Base-by-base conservation (phyloP, 2,888 invertebrate species). In the Sphecodes monilicornis region DNA sequence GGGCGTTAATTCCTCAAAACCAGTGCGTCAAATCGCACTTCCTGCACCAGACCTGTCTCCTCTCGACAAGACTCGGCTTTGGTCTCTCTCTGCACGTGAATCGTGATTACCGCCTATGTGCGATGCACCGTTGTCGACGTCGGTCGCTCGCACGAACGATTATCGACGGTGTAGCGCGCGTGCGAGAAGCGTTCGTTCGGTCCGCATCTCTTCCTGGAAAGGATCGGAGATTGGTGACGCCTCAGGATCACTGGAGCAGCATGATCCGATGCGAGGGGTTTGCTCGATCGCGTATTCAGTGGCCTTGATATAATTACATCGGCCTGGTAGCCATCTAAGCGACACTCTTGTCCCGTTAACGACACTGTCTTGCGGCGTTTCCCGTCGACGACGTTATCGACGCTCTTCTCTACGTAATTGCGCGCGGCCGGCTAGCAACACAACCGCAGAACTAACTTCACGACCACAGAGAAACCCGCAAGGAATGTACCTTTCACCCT, bases 231-330 rank as follows among this genome's bases (percentile, higher is more conserved):
- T 93, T 93, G 93, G 89, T 89, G 90, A 89, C 89, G 88, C 87
- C 91, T 93, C 92, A 91, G 88, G 92, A 93, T 91, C 92, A 93
- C 83, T 91, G 90, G 91, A 93, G 93, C 93, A 93, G 91, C 87
- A 92, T 92, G 92, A 94, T 93, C 91, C 92, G 93, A 93, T 93
- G 92, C 89, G 93, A 93, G 91, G 87, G 89, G 90, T 90, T 91
- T 90, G 90, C 91, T 92, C 91, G 92, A 90, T 93, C 92, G 91
- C 91, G 89, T 91, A 92, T 90, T 93, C 92, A 91, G 90, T 92
- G 91, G 91, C 89, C 92, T 92, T 90, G 92, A 92, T 92, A 92
- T 93, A 93, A 93, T 94, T 91, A 91, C 88, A 84, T 89, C 84
- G 88, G 84, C 87, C 85, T 77, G 79, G 79, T 82, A 84, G 76